These are phyloP conservation scores for Thrips palmi DNA, from an alignment of 1,140 invertebrate genomes.

Conservation along the genomic window DNA sequence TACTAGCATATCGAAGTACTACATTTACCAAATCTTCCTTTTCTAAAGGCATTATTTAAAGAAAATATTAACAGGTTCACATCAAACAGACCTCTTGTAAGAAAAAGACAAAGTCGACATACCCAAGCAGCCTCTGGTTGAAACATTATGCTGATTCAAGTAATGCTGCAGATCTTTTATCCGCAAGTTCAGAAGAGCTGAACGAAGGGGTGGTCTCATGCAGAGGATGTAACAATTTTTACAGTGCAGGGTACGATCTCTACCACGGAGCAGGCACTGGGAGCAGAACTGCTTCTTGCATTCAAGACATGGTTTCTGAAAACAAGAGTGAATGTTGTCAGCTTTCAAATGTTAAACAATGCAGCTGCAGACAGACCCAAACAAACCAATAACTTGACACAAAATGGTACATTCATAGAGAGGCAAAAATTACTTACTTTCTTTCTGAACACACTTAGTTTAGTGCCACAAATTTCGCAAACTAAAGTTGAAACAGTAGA, in stretches of 20 bases:
- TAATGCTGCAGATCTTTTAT: constrained; percentile 10
- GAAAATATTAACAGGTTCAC: constrained; percentile 1
- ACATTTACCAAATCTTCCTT: constrained; percentile 13
- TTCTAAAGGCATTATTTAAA: constrained; percentile 10
- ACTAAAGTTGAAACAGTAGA: too few relatives aligned
- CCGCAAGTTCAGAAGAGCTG: constrained; percentile 3
- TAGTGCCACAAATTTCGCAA: neutral
- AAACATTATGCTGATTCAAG: constrained; percentile 6
- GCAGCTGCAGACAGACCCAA: neutral
- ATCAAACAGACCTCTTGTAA: neutral
- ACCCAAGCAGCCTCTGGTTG: constrained; percentile 12
- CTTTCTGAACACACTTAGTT: neutral
- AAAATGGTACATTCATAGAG: too few relatives aligned
- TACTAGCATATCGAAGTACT: constrained; percentile 5
- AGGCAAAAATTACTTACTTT: neutral
- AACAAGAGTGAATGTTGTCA: too few relatives aligned
- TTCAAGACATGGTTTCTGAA: neutral
- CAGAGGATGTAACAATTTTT: constrained; percentile 6
- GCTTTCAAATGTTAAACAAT: neutral
- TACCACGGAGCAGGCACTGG: neutral
- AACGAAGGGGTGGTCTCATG: constrained; percentile 4
- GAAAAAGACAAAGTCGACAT: neutral
- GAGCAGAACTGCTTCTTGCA: neutral
- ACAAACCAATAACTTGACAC: too few relatives aligned
- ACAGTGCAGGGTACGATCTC: constrained; percentile 5